phyloP scores from a whole-genome alignment of 2,888 invertebrate genomes.

The Platerodrilus igneus region DNA sequence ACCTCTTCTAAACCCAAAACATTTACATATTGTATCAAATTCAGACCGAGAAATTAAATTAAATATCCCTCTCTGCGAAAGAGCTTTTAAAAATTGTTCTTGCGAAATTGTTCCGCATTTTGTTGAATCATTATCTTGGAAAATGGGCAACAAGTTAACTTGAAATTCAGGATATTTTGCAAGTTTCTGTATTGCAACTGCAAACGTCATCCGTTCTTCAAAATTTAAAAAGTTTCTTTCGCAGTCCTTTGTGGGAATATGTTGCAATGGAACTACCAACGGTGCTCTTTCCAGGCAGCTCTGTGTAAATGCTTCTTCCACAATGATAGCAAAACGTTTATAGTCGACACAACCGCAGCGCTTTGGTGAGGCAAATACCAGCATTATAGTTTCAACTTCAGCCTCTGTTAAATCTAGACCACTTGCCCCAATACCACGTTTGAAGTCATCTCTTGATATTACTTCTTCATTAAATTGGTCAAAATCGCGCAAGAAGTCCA shows the following conservation, averaged over 20 bases:
- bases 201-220: constrained; percentile 62
- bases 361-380: constrained; percentile 62
- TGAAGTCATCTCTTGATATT: constrained; percentile 64
- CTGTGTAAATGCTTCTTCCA: constrained; percentile 68
- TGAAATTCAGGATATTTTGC: constrained; percentile 61
- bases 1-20: constrained; percentile 65
- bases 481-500: constrained; percentile 63
- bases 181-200: constrained; percentile 64
- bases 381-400: constrained; percentile 67
- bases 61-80: constrained; percentile 61
- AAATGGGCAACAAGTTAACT: constrained; percentile 60
- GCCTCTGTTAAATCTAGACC: constrained; percentile 60
- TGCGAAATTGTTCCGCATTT: constrained; percentile 64
- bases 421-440: constrained; percentile 63
- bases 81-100: constrained; percentile 60
- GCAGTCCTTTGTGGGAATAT: constrained; percentile 63
- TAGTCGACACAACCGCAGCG: constrained; percentile 61
- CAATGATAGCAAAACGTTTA: constrained; percentile 60
- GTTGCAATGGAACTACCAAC: constrained; percentile 62
- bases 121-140: constrained; percentile 63
- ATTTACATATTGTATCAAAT: constrained; percentile 66
- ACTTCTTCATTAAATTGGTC: constrained; percentile 61
- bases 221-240: constrained; percentile 65
- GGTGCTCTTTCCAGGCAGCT: constrained; percentile 63
- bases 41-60: constrained; percentile 61